Percentiles rank a stretch among this genome's conserved stretches.
Conservation (phyloP, 2,113 vertebrate species). For the Phoxinus phoxinus region DNA sequence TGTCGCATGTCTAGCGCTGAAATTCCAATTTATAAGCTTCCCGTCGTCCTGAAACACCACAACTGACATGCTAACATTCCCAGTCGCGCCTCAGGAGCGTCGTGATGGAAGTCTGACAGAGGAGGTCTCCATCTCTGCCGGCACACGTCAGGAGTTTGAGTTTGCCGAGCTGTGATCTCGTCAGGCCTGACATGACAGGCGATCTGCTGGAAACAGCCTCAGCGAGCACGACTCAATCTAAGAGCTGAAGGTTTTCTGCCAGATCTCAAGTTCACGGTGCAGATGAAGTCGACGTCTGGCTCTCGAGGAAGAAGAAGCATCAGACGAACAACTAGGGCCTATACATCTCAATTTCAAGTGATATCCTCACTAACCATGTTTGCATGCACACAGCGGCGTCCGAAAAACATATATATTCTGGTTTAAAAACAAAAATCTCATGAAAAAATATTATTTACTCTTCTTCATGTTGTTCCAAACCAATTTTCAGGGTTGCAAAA, state of each 20-base stretch:
- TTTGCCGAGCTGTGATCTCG: conserved; percentile 42
- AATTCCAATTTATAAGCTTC: conserved; percentile 24
- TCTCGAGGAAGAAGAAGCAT: not conserved
- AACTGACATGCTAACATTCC: conserved; percentile 30
- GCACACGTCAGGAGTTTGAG: conserved; percentile 17
- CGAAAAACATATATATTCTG: not conserved
- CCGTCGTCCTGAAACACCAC: not conserved
- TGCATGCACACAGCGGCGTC: not conserved
- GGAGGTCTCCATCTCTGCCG: conserved; percentile 32
- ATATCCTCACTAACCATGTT: not conserved
- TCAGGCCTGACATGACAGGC: conserved; percentile 48
- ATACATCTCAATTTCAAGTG: not conserved
- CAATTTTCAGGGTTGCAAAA: too few relatives aligned
- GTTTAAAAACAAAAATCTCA: not conserved
- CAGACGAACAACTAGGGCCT: not conserved
- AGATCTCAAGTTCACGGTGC: not conserved
- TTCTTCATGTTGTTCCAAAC: not conserved
- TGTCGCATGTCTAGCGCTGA: conserved; percentile 34
- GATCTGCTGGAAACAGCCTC: conserved; percentile 39
- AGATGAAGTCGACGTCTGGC: not conserved
- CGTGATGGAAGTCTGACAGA: conserved; percentile 50
- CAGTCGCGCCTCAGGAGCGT: conserved; percentile 18
- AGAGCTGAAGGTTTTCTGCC: not conserved
- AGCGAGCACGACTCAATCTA: conserved; percentile 29
- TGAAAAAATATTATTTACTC: not conserved